phyloP scores from a whole-genome alignment of 1,140 invertebrate species.

The Drosophila tristis region DNA sequence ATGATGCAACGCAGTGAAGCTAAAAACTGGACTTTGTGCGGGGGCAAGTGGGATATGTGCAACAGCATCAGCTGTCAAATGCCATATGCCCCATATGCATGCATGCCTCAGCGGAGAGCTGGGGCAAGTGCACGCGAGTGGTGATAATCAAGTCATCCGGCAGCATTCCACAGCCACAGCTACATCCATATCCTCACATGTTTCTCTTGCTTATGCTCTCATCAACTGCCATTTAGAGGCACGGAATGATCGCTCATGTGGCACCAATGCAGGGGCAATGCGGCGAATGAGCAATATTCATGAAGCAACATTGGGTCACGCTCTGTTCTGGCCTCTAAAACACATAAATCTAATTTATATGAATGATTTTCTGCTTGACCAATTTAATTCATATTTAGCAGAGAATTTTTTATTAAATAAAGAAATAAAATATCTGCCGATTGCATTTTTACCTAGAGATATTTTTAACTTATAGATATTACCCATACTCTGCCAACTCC shows the following conservation, averaged over 20 bases:
- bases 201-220: neutral
- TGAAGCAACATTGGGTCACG: neutral
- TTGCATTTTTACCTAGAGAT: too few relatives aligned
- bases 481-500: too few relatives aligned
- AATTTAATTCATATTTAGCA: too few relatives aligned
- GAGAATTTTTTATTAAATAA: too few relatives aligned
- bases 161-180: conserved; percentile 4
- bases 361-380: too few relatives aligned
- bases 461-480: too few relatives aligned
- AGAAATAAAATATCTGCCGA: too few relatives aligned
- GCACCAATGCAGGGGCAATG: conserved; percentile 45
- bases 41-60: conserved; percentile 37
- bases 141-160: conserved; percentile 75
- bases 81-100: conserved; percentile 62
- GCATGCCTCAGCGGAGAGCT: conserved; percentile 49
- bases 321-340: conserved; percentile 4
- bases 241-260: conserved; percentile 57
- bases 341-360: conserved; percentile 38
- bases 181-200: neutral
- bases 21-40: conserved; percentile 21
- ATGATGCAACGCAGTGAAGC: conserved; percentile 1
- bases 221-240: conserved; percentile 23
- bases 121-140: conserved; percentile 67
- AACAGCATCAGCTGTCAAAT: conserved; percentile 70
- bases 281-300: conserved; percentile 68